Evolutionary conservation across 2,113 vertebrate species (phyloP).

Genomic region (Ciconia maguari): DNA sequence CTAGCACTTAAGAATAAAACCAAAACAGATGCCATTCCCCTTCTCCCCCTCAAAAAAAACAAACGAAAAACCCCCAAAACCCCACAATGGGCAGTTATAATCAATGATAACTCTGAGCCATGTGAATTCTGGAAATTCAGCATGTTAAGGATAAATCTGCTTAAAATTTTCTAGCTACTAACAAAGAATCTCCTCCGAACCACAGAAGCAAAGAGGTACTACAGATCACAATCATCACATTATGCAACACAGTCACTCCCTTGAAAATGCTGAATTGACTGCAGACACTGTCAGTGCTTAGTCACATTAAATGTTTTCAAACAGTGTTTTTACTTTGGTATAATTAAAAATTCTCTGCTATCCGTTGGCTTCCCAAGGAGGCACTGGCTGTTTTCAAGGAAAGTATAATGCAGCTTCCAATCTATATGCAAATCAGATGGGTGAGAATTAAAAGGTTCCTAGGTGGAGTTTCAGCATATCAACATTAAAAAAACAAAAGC

Average conservation of each 20-base stretch:
- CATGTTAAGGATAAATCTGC: background rate
- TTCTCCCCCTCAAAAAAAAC: accelerated
- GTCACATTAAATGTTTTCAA: background rate
- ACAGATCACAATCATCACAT: background rate
- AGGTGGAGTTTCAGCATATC: background rate
- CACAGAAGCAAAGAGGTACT: background rate
- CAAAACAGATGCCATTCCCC: background rate
- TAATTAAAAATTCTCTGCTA: background rate
- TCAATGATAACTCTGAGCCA: background rate
- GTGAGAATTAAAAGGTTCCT: background rate
- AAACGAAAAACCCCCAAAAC: background rate
- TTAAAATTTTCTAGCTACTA: background rate
- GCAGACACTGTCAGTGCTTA: background rate
- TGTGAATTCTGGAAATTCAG: background rate
- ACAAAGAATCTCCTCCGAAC: background rate
- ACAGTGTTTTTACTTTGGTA: background rate
- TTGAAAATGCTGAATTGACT: background rate
- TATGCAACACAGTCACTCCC: background rate
- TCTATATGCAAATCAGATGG: background rate
- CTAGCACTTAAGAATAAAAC: background rate
- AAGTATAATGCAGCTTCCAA: background rate
- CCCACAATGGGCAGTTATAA: background rate
- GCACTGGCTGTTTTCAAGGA: background rate
- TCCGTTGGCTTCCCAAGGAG: background rate
- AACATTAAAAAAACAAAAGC: background rate